phyloP scores from a whole-genome alignment of 2,888 invertebrate species.

The Thyatira batis region DNA sequence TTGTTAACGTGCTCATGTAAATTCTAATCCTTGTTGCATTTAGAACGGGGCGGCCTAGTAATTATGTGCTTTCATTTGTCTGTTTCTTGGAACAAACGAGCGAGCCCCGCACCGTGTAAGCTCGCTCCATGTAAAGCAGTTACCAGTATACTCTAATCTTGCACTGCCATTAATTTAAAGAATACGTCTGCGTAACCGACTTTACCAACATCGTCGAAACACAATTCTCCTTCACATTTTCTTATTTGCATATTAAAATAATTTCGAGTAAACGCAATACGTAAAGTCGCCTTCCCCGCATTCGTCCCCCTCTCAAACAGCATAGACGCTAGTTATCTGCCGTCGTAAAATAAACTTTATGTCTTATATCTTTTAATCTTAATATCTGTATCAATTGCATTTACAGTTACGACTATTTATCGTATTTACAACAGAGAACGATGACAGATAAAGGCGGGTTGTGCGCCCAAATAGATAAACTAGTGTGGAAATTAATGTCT shows the following conservation, averaged over 20 bases:
- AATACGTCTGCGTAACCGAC: slow-evolving; percentile 79
- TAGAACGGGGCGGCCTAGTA: slow-evolving; percentile 79
- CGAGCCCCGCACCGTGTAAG: slow-evolving; percentile 65
- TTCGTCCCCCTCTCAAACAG: slow-evolving; percentile 40
- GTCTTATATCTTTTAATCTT: slow-evolving; percentile 35
- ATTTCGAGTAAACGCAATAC: slow-evolving; percentile 81
- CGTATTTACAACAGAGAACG: slow-evolving; percentile 58
- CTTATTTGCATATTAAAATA: slow-evolving; percentile 83
- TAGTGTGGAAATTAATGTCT: slow-evolving; percentile 83
- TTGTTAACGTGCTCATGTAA: slow-evolving; percentile 76
- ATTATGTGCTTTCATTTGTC: slow-evolving; percentile 82
- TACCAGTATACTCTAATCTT: slow-evolving; percentile 81
- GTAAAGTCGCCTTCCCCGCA: slow-evolving; percentile 69
- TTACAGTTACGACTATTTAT: slow-evolving; percentile 57
- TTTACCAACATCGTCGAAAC: slow-evolving; percentile 75
- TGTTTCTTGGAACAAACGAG: slow-evolving; percentile 77
- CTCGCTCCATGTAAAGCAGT: slow-evolving; percentile 80
- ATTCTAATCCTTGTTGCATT: slow-evolving; percentile 81
- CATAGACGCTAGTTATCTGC: slow-evolving; percentile 40
- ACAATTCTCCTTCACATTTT: slow-evolving; percentile 80
- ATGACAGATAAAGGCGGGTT: slow-evolving; percentile 82
- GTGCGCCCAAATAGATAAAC: slow-evolving; percentile 82
- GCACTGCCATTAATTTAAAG: slow-evolving; percentile 80
- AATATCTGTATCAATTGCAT: slow-evolving; percentile 37
- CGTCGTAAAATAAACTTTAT: slow-evolving; percentile 56